Evolutionary conservation across 2,113 vertebrate species (phyloP), one percentile per base, ranked within the genome.

Genomic region (Burhinus oedicnemus): DNA sequence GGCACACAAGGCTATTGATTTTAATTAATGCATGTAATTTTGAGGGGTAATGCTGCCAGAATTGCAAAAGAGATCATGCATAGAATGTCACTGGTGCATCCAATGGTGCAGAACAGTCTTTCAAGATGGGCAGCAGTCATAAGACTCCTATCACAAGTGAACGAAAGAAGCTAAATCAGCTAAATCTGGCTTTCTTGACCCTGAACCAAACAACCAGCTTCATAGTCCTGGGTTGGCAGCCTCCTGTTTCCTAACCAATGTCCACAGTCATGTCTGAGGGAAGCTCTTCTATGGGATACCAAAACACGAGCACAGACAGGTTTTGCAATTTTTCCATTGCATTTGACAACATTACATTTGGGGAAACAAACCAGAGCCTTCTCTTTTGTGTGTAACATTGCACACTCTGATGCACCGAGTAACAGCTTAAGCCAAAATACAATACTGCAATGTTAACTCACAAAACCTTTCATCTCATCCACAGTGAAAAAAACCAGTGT

Each of bases 131-230:
- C 54, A 92, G 80, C 40, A 47, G 93, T 95, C 94, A 95, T 52
- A 42, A 90, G 97, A 94, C 89, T 85, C 30, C 44, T 75, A 69
- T 86, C 86, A 94, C 60, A 69, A 91, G 83, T 0, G 19, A 89
- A 7, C 34, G 38, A 32, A 89, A 89, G 88, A 8, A 40, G 88
- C 88, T 70, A 70, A 74, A 86, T 91, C 95, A 94, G 95, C 93
- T n/a, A 88, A 92, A 92, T 80, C 42, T 22, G 81, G 27, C 72
- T 89, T 87, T 68, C 72, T 49, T 85, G 77, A 92, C 95, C 91
- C 91, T 95, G 74, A 93, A 94, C 32, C 62, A 26, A 82, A 5
- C 55, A 47, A 12, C 26, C 80, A 51, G 80, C 51, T 75, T 80
- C 64, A 30, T 2, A 34, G 64, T 18, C 81, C 47, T 38, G 68